Evolutionary conservation across 2,888 invertebrate species (phyloP).

Genomic region (Trichacis sp.): DNA sequence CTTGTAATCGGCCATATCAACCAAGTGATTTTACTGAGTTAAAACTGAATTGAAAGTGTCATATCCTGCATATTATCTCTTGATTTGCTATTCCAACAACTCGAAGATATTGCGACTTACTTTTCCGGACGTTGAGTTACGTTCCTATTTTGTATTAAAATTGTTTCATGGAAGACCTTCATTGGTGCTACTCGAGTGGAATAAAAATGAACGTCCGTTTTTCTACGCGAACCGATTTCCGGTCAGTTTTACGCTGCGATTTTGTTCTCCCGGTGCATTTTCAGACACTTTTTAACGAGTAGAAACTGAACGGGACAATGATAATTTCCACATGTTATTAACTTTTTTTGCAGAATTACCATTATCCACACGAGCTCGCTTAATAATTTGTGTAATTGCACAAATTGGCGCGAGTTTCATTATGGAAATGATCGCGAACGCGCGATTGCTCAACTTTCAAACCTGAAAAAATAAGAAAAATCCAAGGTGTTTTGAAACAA

Average conservation of each 20-base stretch:
- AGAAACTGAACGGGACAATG: background rate
- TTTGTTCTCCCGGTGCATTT: background rate
- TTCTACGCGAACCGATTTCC: slow-evolving; percentile 9
- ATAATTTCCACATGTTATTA: no score
- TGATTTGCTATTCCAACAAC: no score
- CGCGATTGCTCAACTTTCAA: background rate
- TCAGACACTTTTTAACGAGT: background rate
- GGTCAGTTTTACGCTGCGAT: no score
- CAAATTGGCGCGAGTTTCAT: background rate
- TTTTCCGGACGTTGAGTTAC: slow-evolving; percentile 4
- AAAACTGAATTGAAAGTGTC: no score
- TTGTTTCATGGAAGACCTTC: slow-evolving; percentile 31
- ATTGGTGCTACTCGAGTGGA: slow-evolving; percentile 21
- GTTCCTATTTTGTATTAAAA: slow-evolving; percentile 19
- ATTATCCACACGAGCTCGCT: background rate
- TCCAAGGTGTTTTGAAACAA: background rate
- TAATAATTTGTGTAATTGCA: background rate
- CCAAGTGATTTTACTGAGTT: no score
- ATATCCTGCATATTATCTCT: no score
- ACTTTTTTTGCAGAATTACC: background rate
- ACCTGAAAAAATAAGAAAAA: background rate
- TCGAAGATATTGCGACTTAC: background rate
- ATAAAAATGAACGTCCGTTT: slow-evolving; percentile 36
- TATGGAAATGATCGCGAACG: background rate
- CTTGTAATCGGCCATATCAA: no score